These are phyloP conservation scores for Cheumatopsyche charites DNA, from an alignment of 1,140 invertebrate species.

Conservation along the genomic window DNA sequence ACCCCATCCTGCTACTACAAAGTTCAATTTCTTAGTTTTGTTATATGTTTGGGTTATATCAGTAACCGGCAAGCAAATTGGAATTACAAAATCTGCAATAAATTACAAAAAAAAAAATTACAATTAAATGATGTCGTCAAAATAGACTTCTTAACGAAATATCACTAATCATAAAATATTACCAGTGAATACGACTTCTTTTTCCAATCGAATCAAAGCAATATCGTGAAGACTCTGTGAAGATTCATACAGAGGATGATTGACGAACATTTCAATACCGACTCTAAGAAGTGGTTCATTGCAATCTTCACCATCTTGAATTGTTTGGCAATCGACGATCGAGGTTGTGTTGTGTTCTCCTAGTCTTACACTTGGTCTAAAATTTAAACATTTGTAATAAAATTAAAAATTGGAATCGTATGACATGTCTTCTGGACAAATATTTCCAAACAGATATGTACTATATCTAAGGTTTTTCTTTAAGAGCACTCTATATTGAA, in stretches of 20 bases:
- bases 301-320: background rate
- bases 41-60: background rate
- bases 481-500: too few species aligned
- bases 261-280: background rate
- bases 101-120: too few species aligned
- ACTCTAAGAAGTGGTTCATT: background rate
- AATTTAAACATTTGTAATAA: background rate
- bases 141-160: too few species aligned
- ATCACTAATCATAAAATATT: too few species aligned
- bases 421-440: too few species aligned
- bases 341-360: background rate
- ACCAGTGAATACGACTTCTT: background rate
- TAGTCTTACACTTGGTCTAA: background rate
- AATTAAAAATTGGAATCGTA: too few species aligned
- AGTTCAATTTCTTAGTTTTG: background rate
- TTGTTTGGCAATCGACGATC: background rate
- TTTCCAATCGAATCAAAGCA: background rate
- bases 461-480: too few species aligned
- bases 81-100: background rate
- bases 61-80: background rate
- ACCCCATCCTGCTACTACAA: background rate
- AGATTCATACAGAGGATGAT: background rate
- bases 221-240: background rate
- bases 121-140: too few species aligned
- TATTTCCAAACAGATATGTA: too few species aligned